Evolutionary conservation across 1,140 invertebrate genomes (phyloP).

Genomic region (Acromyrmex charruanus): DNA sequence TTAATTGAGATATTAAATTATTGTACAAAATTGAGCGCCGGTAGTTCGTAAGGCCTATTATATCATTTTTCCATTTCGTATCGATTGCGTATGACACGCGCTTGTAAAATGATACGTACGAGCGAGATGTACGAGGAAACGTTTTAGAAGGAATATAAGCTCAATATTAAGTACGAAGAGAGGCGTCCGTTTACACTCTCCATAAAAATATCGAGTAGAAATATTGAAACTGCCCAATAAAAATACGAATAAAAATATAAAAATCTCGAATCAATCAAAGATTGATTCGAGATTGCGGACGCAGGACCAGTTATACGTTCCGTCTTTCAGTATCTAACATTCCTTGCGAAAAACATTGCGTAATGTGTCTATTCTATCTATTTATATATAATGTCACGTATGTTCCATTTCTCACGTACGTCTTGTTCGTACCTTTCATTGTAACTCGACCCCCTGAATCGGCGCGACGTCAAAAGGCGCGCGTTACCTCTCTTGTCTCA

Average conservation of each 20-base stretch:
- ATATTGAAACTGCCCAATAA: not conserved
- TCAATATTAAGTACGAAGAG: not conserved
- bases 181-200: not conserved
- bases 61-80: constrained; percentile 60
- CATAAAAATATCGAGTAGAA: not conserved
- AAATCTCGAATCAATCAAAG: constrained; percentile 5
- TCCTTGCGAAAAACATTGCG: not conserved
- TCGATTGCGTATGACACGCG: constrained; percentile 50
- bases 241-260: constrained; percentile 4
- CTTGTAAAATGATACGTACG: constrained; percentile 40
- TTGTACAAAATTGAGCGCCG: constrained; percentile 76
- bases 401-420: not conserved
- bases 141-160: not conserved
- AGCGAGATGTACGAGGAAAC: not conserved
- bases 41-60: constrained; percentile 75
- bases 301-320: not conserved
- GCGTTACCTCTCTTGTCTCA: constrained; percentile 59
- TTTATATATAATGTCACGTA: constrained; percentile 5
- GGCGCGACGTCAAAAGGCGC: constrained; percentile 38
- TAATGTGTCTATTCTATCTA: constrained; percentile 18
- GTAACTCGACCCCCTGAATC: constrained; percentile 12
- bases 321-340: constrained; percentile 18
- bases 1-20: constrained; percentile 76
- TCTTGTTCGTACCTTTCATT: constrained; percentile 36
- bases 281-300: no score